Evolutionary conservation across 2,113 vertebrate species (phyloP), one percentile per base, ranked within the genome.

Genomic region (Rhinogobius similis): DNA sequence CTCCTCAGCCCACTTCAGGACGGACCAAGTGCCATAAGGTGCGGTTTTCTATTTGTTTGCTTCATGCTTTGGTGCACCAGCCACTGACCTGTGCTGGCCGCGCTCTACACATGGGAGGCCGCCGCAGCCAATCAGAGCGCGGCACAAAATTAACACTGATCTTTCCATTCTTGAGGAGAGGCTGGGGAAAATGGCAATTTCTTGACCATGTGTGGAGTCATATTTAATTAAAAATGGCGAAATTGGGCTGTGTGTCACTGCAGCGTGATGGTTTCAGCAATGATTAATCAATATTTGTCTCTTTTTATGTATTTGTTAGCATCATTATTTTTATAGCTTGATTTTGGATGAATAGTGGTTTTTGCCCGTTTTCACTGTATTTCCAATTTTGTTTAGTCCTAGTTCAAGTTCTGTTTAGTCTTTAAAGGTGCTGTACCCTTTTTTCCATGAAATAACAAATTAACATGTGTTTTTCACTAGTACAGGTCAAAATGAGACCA

Each of bases 41-140:
- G 95, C 92, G 94, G 95, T 96, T 98, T 97, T 96, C 96, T 98
- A 98, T 99, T 98, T 98, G 96, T 96, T 98, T 96, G 96, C 95
- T 98, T 98, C 96, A 99, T 94, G 96, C 94, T 96, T 95, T 94
- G 87, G 91, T 93, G 96, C 95, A 95, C 94, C 93, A 96, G 92
- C 94, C 95, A 94, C 93, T 99, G 96, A 98, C 96, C 97, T 98
- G 96, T 95, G 94, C 93, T 94, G 89, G 85, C 93, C 91, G 80
- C 94, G 96, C 95, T 93, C 89, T 89, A 82, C 93, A 86, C 78
- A 90, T 90, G 91, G 87, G 92, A 94, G 93, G 90, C 93, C 90
- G 93, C 92, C 94, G 95, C 96, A 95, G 93, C 96, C 96, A 97
- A 96, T 99, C 96, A 96, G 97, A 98, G 91, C 89, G 44, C 81